These are phyloP conservation scores for Oreohelix idahoensis DNA, from an alignment of 1,140 invertebrate species.

Conservation along the genomic window DNA sequence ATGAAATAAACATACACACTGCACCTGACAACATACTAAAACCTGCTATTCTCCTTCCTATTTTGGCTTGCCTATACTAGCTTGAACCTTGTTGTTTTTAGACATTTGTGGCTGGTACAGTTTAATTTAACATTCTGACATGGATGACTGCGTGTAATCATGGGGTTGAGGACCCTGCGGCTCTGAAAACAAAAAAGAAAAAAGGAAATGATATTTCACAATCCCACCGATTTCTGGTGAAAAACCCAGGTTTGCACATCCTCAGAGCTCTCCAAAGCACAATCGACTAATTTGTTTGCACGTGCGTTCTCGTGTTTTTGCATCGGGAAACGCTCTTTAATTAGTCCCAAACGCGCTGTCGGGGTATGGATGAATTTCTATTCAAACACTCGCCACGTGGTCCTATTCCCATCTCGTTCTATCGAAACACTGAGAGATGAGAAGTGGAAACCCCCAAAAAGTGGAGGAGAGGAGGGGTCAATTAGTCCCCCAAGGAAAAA, in stretches of 20 bases:
- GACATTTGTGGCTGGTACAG: too few species aligned
- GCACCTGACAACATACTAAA: too few species aligned
- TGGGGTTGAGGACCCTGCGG: neutral
- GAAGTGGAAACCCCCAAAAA: neutral
- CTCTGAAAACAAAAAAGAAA: neutral
- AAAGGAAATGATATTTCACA: neutral
- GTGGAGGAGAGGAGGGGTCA: neutral
- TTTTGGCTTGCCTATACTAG: too few species aligned
- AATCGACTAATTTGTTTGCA: slow-evolving; percentile 3
- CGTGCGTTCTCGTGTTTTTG: slow-evolving; percentile 16
- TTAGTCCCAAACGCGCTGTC: neutral
- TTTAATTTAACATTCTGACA: too few species aligned
- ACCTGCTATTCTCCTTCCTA: too few species aligned
- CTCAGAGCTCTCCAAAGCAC: neutral
- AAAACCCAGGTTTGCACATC: neutral
- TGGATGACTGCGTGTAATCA: neutral
- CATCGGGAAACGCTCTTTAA: neutral
- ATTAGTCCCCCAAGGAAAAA: neutral
- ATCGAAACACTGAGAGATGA: neutral
- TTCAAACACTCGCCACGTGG: neutral
- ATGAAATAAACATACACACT: too few species aligned
- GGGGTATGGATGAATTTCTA: neutral
- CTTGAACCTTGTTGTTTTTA: too few species aligned
- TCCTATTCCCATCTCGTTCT: neutral
- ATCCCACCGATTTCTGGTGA: neutral